Conservation (phyloP, 2,113 vertebrate species). For the Baryphthengus martii region DNA sequence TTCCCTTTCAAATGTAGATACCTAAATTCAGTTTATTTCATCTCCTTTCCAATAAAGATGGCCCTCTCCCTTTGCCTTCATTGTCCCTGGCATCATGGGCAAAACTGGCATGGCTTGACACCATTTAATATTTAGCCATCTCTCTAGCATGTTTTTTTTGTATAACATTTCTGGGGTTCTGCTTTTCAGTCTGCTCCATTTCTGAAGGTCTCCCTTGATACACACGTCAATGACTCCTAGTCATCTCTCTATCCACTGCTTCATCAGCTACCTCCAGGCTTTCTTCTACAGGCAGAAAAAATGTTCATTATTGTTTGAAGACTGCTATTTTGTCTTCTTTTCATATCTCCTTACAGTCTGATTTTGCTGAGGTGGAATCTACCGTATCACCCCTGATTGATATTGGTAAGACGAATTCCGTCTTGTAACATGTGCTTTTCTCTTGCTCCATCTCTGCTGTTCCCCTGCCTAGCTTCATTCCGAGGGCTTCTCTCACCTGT, state of each 20-base stretch:
- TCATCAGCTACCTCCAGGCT: not conserved
- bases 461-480: slow-evolving; percentile 12
- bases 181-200: not conserved
- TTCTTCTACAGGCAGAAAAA: not conserved
- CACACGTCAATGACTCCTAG: not conserved
- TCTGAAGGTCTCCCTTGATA: not conserved
- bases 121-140: not conserved
- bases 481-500: slow-evolving; percentile 3
- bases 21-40: not conserved
- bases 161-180: not conserved
- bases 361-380: not conserved
- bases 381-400: not conserved
- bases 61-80: not conserved
- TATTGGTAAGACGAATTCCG: not conserved
- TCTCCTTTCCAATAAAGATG: not conserved
- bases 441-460: not conserved
- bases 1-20: not conserved
- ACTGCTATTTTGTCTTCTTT: not conserved
- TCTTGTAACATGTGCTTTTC: not conserved
- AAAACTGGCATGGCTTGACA: not conserved
- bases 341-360: not conserved
- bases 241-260: not conserved
- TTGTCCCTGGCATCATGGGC: not conserved
- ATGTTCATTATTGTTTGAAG: not conserved
- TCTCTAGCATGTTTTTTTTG: not conserved